Evolutionary conservation across 1,140 invertebrate genomes (phyloP), one percentile per base, ranked within the genome.

Genomic region (Drosophila fuyamai): DNA sequence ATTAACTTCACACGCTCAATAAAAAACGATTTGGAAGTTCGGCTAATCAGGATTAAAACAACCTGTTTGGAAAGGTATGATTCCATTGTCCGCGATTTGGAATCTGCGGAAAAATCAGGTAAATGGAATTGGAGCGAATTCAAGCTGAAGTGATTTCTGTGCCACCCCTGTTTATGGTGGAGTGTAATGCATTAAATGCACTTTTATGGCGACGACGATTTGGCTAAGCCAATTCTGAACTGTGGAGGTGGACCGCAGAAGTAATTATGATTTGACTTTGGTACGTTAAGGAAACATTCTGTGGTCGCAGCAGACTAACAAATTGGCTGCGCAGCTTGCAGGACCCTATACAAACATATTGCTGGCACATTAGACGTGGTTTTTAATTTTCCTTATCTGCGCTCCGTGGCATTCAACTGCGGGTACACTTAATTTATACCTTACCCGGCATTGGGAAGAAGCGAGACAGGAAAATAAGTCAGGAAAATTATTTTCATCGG

Each of bases 221-320:
- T 32, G 8, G 29, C 29, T 32, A 32, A 32, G 8, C 29, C 29
- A 32, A 32, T 41, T 55, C n/a, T 6, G 5, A 7, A 67, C 48
- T 65, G 40, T 13, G 35, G 9, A 14, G 40, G 36, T 62, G 57
- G 57, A 56, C 74, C 51, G 60, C 74, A 78, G 67, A 78, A 78
- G 70, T 78, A 78, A 78, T 78, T 78, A 78, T 78, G 76, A 78
- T 78, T 78, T 71, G 76, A 78, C 76, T 78, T 68, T 63, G 73
- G 58, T 58, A 70, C 61, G 76, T 78, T 78, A 56, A 78, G 40
- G 71, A 29, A 66, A 51, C 59, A 56, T 75, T 66, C 57, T 63
- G 68, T 53, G 68, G 72, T 70, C 70, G 66, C 46, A 23, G 62
- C 75, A 77, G 75, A 77, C 75, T 77, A 70, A 77, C 75, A 77